These are phyloP conservation scores for Nasonia giraulti DNA, from an alignment of 1,140 invertebrate species.

Conservation along the genomic window DNA sequence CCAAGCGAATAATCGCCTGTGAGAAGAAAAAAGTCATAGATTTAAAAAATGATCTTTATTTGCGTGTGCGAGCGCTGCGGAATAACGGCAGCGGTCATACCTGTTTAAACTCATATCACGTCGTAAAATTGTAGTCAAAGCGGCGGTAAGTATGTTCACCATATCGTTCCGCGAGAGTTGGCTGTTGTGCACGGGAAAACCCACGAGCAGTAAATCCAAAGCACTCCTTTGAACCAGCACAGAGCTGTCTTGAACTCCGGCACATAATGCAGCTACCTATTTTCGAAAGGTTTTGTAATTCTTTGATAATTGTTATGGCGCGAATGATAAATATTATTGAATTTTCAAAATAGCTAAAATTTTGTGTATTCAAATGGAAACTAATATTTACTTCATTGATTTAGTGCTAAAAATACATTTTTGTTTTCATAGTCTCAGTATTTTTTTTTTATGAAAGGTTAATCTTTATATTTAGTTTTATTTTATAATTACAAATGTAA, in stretches of 20 bases:
- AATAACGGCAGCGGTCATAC: constrained; percentile 62
- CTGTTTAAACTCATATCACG: constrained; percentile 95
- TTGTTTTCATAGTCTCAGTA: background rate
- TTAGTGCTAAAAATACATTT: too few relatives aligned
- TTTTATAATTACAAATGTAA: background rate
- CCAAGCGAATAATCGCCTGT: constrained; percentile 88
- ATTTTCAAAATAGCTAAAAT: background rate
- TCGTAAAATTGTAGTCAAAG: constrained; percentile 87
- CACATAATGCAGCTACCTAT: constrained; percentile 80
- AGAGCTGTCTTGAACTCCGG: constrained; percentile 86
- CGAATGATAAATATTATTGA: background rate
- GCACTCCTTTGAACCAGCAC: constrained; percentile 91
- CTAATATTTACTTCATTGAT: too few relatives aligned
- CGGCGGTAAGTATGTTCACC: constrained; percentile 85
- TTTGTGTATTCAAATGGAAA: too few relatives aligned
- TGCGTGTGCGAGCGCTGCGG: background rate
- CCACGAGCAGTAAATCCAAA: constrained; percentile 88
- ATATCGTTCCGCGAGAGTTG: constrained; percentile 85
- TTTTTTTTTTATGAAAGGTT: background rate
- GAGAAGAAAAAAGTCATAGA: constrained; percentile 44
- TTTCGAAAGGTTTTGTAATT: background rate
- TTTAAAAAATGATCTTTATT: constrained; percentile 31
- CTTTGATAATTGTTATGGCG: background rate
- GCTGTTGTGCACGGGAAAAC: constrained; percentile 90
- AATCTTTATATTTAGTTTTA: background rate